Evolutionary conservation across 2,797 vertebrate species (phyloP), one percentile per base, ranked within the genome.

Genomic region (Epinephelus coioides): DNA sequence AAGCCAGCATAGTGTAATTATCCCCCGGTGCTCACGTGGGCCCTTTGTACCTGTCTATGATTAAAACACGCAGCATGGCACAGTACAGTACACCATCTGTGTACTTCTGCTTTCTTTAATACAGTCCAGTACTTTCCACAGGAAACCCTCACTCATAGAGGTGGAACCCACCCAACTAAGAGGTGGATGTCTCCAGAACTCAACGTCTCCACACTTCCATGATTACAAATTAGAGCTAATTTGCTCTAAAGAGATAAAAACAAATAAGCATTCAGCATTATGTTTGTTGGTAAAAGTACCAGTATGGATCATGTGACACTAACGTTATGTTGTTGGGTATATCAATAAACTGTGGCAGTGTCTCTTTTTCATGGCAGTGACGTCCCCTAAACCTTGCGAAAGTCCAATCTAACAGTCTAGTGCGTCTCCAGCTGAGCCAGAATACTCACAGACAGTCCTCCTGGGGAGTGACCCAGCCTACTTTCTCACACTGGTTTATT

Each of bases 81-180:
- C 18, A 63, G 73, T 15, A 83, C 85, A 81, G 78, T 47, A 43
- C 68, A 64, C 70, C 67, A 83, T 86, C 69, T 93, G 82, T 89
- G 62, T 49, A 87, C 86, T 90, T 90, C 88, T 87, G 70, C 80
- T 89, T 88, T 86, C 75, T 83, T 62, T 12, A 64, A 43, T 47
- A 27, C 4, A 74, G 60, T 25, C 60, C 80, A 81, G 92, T 75
- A 91, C 90, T 93, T 93, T 93, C 91, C 91, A 93, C 91, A 92
- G 91, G 90, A 93, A 91, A 87, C 78, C 50, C 53, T 87, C 64
- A n/a, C 50, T 85, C 64, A 76, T 46, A 77, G 74, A 82, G 78
- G 72, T 78, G 81, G 80, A 85, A 76, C 47, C 67, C 63, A 78
- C 53, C 60, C 75, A 61, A 4, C 59, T 59, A 34, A 51, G 78